These are phyloP conservation scores for Bufo bufo DNA, from an alignment of 2,113 vertebrate species.

Conservation along the genomic window DNA sequence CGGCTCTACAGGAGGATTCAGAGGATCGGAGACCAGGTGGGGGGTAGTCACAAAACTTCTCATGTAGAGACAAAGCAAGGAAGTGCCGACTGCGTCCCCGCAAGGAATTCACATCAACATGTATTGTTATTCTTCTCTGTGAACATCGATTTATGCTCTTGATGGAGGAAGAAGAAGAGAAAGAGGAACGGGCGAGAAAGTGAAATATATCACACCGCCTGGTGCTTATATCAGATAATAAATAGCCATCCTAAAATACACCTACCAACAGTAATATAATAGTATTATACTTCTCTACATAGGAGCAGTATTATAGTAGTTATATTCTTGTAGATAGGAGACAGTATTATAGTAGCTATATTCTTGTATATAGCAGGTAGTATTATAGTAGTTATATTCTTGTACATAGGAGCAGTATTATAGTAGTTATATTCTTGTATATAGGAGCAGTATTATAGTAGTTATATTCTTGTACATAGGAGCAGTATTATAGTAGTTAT, in stretches of 20 bases:
- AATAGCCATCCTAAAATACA: background rate
- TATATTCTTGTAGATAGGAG: background rate
- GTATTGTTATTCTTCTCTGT: background rate
- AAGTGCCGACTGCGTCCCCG: background rate
- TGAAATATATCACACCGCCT: background rate
- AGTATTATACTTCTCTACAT: background rate
- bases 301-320: background rate
- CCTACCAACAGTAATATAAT: background rate
- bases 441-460: constrained; percentile 5
- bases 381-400: background rate
- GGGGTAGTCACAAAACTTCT: constrained; percentile 11
- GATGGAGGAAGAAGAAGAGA: background rate
- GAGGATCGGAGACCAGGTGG: constrained; percentile 10
- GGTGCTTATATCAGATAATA: background rate
- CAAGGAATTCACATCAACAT: background rate
- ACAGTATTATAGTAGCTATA: too few species aligned
- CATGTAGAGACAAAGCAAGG: constrained; percentile 10
- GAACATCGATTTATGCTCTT: background rate
- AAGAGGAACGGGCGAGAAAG: background rate
- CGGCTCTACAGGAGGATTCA: constrained; percentile 22
- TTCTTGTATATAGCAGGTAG: background rate
- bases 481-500: background rate
- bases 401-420: background rate
- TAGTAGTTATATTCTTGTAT: background rate
- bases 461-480: constrained; percentile 7